Evolutionary conservation across 2,888 invertebrate species (phyloP).

Genomic region (Netelia melanura): DNA sequence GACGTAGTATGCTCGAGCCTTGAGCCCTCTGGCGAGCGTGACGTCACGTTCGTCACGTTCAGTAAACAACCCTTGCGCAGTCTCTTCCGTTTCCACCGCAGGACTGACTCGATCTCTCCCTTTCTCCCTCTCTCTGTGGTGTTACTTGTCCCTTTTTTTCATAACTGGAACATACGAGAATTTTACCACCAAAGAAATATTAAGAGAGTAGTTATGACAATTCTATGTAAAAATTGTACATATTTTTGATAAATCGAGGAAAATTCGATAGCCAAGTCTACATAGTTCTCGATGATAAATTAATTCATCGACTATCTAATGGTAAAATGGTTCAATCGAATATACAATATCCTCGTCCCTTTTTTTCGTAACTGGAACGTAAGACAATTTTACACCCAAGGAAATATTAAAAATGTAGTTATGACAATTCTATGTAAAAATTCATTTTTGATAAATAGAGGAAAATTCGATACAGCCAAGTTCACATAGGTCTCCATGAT

Average conservation of each 20-base stretch:
- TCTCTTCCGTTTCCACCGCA: neutral
- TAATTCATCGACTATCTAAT: slow-evolving; percentile 26
- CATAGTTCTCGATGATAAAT: slow-evolving; percentile 27
- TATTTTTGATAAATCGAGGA: too few relatives aligned
- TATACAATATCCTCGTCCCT: neutral
- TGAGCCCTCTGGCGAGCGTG: slow-evolving; percentile 65
- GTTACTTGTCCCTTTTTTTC: slow-evolving; percentile 7
- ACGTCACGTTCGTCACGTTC: slow-evolving; percentile 72
- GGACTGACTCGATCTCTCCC: neutral
- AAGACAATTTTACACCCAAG: slow-evolving; percentile 15
- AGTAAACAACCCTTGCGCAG: slow-evolving; percentile 62
- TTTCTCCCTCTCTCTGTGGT: slow-evolving; percentile 10
- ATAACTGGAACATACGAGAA: slow-evolving; percentile 24
- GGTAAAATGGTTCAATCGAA: too few relatives aligned
- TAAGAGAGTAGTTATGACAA: slow-evolving; percentile 3
- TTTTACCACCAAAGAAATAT: slow-evolving; percentile 5
- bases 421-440: slow-evolving; percentile 5
- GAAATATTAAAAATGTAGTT: neutral
- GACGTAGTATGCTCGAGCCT: neutral
- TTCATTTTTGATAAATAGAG: too few relatives aligned
- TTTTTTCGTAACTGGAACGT: slow-evolving; percentile 23
- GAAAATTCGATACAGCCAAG: too few relatives aligned
- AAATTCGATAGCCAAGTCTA: neutral
- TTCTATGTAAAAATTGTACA: neutral
- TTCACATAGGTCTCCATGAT: too few relatives aligned